Percentiles rank a stretch among this genome's conserved stretches.
Conservation (phyloP, 2,113 vertebrate species). For the Gavia stellata region DNA sequence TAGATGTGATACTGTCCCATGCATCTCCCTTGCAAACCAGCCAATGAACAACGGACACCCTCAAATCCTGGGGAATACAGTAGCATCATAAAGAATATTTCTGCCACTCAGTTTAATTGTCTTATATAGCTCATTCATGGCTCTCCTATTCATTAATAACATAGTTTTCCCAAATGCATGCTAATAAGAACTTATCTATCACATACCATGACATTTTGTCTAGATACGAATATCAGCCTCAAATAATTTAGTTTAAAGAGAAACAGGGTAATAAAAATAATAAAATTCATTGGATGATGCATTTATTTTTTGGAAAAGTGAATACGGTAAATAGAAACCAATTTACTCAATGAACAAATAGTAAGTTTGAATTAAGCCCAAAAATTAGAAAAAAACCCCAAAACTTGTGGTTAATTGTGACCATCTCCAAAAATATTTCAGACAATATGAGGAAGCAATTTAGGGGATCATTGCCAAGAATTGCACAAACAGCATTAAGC, state of each 20-base stretch:
- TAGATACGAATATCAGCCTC: neutral
- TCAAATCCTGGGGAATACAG: neutral
- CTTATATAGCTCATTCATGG: neutral
- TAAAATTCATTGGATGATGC: neutral
- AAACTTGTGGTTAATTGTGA: neutral
- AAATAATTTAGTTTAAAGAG: neutral
- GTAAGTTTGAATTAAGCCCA: neutral
- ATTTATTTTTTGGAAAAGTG: neutral
- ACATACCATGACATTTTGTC: neutral
- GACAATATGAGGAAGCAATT: constrained; percentile 23
- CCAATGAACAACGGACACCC: neutral
- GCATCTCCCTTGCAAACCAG: neutral
- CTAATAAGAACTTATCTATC: neutral
- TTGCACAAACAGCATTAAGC: neutral
- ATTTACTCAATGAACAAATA: neutral
- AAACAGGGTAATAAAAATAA: neutral
- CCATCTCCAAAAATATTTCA: constrained; percentile 21
- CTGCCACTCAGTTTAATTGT: neutral
- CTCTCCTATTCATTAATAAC: neutral
- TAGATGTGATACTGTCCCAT: neutral
- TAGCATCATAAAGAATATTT: neutral
- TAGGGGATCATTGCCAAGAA: neutral
- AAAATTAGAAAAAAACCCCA: neutral
- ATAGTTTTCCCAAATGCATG: neutral
- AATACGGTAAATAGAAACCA: neutral